Evolutionary conservation across 1,140 invertebrate genomes (phyloP).

Genomic region (Oryctes rhinoceros): DNA sequence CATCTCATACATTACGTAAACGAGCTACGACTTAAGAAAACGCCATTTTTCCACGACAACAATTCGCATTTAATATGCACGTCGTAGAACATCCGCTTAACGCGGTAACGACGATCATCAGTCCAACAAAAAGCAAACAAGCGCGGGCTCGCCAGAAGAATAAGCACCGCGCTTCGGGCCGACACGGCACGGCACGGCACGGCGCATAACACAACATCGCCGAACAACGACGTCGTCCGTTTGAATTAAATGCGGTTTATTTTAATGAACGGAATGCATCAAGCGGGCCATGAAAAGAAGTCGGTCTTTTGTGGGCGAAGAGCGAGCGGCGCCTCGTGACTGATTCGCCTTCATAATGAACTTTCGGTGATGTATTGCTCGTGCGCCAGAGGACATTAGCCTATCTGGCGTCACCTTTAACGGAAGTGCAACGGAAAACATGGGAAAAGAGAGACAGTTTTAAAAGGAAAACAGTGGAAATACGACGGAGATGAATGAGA

Average conservation of each 20-base stretch:
- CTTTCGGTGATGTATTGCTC: conserved; percentile 22
- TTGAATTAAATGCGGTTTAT: conserved; percentile 33
- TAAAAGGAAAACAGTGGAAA: background rate
- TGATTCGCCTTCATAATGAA: conserved; percentile 32
- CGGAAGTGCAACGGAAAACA: background rate
- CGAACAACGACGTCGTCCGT: background rate
- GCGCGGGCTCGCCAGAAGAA: background rate
- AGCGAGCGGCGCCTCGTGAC: conserved; percentile 14
- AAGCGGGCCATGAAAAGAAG: background rate
- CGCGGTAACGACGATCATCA: conserved; percentile 14
- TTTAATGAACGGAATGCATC: conserved; percentile 31
- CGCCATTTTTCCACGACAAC: conserved; percentile 4
- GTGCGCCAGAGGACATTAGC: conserved; percentile 1
- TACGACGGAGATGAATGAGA: background rate
- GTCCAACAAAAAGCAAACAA: conserved; percentile 17
- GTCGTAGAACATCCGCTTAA: conserved; percentile 18
- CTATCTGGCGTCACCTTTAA: background rate
- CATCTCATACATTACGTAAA: background rate
- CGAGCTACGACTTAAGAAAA: background rate
- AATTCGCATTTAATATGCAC: conserved; percentile 17
- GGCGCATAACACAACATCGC: background rate
- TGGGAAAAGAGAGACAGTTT: background rate
- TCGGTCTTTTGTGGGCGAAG: background rate
- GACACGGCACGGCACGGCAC: background rate
- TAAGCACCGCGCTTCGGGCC: background rate